Base-by-base conservation (phyloP, 2,888 invertebrate species). In the Cantharis lateralis region DNA sequence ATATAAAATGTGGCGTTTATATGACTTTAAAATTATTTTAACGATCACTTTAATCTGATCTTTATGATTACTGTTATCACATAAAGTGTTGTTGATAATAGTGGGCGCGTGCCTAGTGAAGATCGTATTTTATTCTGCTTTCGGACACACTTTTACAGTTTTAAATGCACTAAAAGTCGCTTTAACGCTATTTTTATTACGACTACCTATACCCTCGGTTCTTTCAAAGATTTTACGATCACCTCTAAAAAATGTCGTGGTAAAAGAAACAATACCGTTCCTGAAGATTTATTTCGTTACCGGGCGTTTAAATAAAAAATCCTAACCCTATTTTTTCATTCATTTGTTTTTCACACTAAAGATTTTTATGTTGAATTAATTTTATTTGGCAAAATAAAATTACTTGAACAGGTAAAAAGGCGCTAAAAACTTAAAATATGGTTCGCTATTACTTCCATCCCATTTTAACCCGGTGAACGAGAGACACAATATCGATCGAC, bases 171-270 rank as follows among this genome's bases (percentile, higher is more conserved):
- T 88, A 88, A 88, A 88, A 88, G 87, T 87, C 87, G 82, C 83
- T 88, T 88, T 88, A 88, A 88, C 87, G 88, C 84, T 84, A 81
- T 83, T 88, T 88, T 88, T 88, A 88, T 88, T 88, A 87, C 87
- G 86, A 87, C 87, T 87, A 86, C 79, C 86, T 87, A 86, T 66
- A 66, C 85, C 84, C 84, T 82, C 82, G 82, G 83, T 74, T 83
- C 84, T 81, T 82, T 78, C 74, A 24, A 76, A 76, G 80, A 80
- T 80, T 83, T 83, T 83, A 82, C 80, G 82, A 80, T 73, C 79
- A 76, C 72, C 71, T 79, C 79, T 77, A 72, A 77, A 77, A 79
- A 73, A 75, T 74, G 74, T 71, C 74, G 76, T 77, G 77, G 24
- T 20, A 77, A 75, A 75, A 64, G 69, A 77, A 72, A 77, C 77